phyloP scores from a whole-genome alignment of 1,140 invertebrate species.

The Temnothorax longispinosus region DNA sequence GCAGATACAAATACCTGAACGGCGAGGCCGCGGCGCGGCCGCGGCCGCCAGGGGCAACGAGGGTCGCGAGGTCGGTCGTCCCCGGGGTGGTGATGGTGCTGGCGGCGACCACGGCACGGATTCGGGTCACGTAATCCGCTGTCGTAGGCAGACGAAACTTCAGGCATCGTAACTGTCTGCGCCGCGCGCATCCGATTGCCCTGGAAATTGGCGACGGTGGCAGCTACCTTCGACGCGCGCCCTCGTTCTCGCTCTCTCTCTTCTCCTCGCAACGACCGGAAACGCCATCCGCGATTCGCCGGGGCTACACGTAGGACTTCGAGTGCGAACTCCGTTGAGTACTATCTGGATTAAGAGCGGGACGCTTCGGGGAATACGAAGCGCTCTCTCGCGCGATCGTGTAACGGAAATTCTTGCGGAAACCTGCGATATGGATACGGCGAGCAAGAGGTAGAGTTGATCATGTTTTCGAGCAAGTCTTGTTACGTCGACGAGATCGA shows the following conservation, averaged over 20 bases:
- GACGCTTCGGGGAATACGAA: slow-evolving; percentile 23
- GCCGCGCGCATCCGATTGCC: slow-evolving; percentile 66
- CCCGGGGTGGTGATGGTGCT: background rate
- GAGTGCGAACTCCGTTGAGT: slow-evolving; percentile 13
- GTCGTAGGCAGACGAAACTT: slow-evolving; percentile 59
- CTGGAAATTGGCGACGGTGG: slow-evolving; percentile 72
- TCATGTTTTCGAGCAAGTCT: slow-evolving; percentile 26
- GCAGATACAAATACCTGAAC: slow-evolving; percentile 13
- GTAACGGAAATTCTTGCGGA: slow-evolving; percentile 33
- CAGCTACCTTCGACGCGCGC: background rate
- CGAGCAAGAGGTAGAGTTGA: slow-evolving; percentile 36
- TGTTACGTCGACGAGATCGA: slow-evolving; percentile 2
- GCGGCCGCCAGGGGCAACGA: background rate
- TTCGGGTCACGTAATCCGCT: slow-evolving; percentile 70
- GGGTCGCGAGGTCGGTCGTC: slow-evolving; percentile 13
- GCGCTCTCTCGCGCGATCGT: background rate
- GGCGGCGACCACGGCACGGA: background rate
- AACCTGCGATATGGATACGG: slow-evolving; percentile 11
- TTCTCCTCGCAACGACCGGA: background rate
- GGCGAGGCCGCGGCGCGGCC: slow-evolving; percentile 17
- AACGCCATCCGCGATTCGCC: background rate
- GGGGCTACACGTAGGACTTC: background rate
- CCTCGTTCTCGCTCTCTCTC: background rate
- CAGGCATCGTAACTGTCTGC: slow-evolving; percentile 53
- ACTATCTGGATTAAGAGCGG: background rate